Evolutionary conservation across 2,113 vertebrate genomes (phyloP), one percentile per base, ranked within the genome.

Genomic region (Pseudonaja textilis): DNA sequence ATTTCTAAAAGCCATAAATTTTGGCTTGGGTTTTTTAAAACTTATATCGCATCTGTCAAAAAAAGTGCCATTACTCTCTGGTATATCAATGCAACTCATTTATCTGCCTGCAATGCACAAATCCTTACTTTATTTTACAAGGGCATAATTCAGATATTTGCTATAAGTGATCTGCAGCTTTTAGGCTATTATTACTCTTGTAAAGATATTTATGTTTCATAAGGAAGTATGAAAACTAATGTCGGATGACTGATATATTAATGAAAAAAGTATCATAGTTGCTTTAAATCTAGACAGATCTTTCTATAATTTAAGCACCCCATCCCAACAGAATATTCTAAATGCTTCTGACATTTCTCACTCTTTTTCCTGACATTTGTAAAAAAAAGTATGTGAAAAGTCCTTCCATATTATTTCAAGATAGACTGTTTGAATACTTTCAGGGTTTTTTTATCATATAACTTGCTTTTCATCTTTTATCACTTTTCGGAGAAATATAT

Each of bases 31-130:
- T 50, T 12, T 86, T 91, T 50, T 23, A 87, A 57, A 56, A 74
- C 7, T 81, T 81, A 29, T 39, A 55, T 42, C 54, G 57, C 26
- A 47, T 59, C 81, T 86, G 34, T 7, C 4, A 88, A 87, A n/a
- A n/a, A 56, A 85, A 86, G 34, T 55, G 47, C 25, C 25, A 61
- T 69, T 92, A 23, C 25, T 47, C 25, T 59, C n/a, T 26, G 22
- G 50, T 88, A 88, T 88, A 69, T 52, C 64, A 88, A 88, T 88
- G 69, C 29, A 34, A 54, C 29, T 61, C 61, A 45, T 88, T 88
- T 92, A 88, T 92, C 87, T 64, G n/a, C 34, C 81, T 85, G 56
- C n/a, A 91, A 91, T 91, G 39, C 59, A 81, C 74, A 81, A 42
- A 22, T 39, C 34, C 74, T 81, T 81, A 81, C 7, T 22, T 42